phyloP scores from a whole-genome alignment of 2,888 invertebrate genomes.

The Andrena dorsata region DNA sequence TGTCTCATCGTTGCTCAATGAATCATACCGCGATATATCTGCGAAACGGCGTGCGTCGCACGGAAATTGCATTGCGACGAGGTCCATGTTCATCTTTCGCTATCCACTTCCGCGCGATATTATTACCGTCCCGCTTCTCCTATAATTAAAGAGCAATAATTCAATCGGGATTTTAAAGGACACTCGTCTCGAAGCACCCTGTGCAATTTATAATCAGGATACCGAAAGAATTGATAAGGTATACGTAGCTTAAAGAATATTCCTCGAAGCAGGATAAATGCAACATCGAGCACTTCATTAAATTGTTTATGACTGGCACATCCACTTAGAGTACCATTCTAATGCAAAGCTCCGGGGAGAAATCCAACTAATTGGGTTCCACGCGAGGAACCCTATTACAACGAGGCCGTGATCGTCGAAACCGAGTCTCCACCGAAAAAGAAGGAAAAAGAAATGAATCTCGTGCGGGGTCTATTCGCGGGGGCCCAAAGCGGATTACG shows the following conservation, averaged over 20 bases:
- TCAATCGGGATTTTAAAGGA: too few relatives aligned
- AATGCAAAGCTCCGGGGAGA: neutral
- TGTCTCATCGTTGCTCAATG: slow-evolving; percentile 47
- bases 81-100: slow-evolving; percentile 17
- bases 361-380: slow-evolving; percentile 37
- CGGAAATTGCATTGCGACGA: slow-evolving; percentile 39
- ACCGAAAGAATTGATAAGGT: neutral
- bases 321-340: slow-evolving; percentile 3
- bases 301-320: neutral
- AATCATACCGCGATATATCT: slow-evolving; percentile 41
- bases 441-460: slow-evolving; percentile 66
- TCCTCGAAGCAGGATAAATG: neutral
- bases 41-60: neutral
- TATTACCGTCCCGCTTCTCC: neutral
- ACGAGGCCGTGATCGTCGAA: slow-evolving; percentile 20
- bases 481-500: slow-evolving; percentile 72
- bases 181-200: too few relatives aligned
- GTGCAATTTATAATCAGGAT: neutral
- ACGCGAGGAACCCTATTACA: slow-evolving; percentile 23
- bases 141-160: too few relatives aligned
- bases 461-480: slow-evolving; percentile 73
- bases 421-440: neutral
- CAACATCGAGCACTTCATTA: neutral
- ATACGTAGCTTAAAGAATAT: neutral
- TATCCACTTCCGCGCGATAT: neutral